These are phyloP conservation scores for Hirtodrosophila duncani DNA, from an alignment of 2,888 invertebrate genomes.

Conservation along the genomic window DNA sequence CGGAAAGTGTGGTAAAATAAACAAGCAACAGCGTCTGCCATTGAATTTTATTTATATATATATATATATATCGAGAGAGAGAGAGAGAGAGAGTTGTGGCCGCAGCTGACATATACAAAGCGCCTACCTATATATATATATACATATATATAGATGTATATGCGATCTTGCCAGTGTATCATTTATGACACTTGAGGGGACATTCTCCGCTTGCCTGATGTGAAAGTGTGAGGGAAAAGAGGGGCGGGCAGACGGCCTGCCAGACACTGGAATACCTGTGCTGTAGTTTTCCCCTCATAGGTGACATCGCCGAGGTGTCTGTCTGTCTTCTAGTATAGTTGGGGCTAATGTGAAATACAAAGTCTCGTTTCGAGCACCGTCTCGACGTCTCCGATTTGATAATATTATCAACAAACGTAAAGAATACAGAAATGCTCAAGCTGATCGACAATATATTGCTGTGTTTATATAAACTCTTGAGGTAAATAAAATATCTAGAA, in stretches of 20 bases:
- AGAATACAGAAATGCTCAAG: too few species aligned
- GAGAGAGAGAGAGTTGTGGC: too few species aligned
- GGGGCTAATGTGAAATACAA: too few species aligned
- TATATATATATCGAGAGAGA: slow-evolving; percentile 22
- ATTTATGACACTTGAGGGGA: slow-evolving; percentile 25
- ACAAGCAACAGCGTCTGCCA: slow-evolving; percentile 48
- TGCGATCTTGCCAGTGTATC: slow-evolving; percentile 1
- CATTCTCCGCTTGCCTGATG: slow-evolving; percentile 4
- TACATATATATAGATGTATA: slow-evolving; percentile 15
- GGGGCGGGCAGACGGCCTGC: too few species aligned
- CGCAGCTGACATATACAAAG: too few species aligned
- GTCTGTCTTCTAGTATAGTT: too few species aligned
- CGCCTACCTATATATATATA: too few species aligned
- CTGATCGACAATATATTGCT: slow-evolving; percentile 18
- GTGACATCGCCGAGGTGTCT: slow-evolving; percentile 13
- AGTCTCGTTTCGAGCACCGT: too few species aligned
- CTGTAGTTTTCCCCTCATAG: too few species aligned
- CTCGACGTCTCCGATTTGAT: slow-evolving; percentile 13
- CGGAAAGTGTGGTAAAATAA: slow-evolving; percentile 47
- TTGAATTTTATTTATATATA: slow-evolving; percentile 57
- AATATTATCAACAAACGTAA: slow-evolving; percentile 16
- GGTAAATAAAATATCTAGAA: slow-evolving; percentile 2
- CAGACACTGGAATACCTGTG: too few species aligned
- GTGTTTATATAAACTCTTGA: too few species aligned
- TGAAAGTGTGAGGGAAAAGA: too few species aligned